A percentile compares a stretch with the other conserved stretches of the same genome.
Conservation (phyloP, 2,888 invertebrate genomes). For the Drosophila tripunctata region DNA sequence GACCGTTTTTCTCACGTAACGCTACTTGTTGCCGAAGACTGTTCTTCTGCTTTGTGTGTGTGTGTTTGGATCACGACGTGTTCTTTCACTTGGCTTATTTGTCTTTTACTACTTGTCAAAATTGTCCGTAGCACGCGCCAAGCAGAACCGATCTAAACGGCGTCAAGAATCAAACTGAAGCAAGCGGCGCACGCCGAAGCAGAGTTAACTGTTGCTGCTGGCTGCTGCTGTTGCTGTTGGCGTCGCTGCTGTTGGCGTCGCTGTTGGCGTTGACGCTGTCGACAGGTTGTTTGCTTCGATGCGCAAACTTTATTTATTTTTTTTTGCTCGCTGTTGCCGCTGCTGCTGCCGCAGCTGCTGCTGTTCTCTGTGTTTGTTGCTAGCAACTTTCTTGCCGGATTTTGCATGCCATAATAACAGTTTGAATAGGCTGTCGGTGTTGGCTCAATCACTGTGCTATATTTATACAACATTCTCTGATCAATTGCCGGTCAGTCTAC, state of each 20-base stretch:
- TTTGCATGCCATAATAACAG: constrained; percentile 67
- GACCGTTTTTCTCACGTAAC: constrained; percentile 19
- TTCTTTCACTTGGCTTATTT: constrained; percentile 14
- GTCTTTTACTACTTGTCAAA: constrained; percentile 20
- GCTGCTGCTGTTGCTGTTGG: constrained; percentile 26
- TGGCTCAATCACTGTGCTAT: constrained; percentile 50
- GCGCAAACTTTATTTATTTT: constrained; percentile 66
- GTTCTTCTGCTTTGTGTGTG: constrained; percentile 3
- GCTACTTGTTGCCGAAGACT: background rate
- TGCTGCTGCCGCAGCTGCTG: too few relatives aligned
- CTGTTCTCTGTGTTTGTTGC: constrained; percentile 52
- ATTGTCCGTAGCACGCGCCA: constrained; percentile 43
- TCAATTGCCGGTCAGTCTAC: constrained; percentile 36
- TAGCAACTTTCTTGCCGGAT: constrained; percentile 71
- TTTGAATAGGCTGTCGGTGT: constrained; percentile 30
- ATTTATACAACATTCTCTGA: constrained; percentile 46
- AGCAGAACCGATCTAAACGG: constrained; percentile 84
- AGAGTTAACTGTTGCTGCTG: constrained; percentile 33
- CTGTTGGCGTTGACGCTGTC: constrained; percentile 41
- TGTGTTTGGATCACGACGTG: background rate
- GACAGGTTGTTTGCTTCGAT: constrained; percentile 69
- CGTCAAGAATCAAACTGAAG: constrained; percentile 84
- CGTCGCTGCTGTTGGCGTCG: constrained; percentile 17
- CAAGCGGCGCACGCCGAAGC: constrained; percentile 57
- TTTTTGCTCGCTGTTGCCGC: constrained; percentile 22